Evolutionary conservation across 2,113 vertebrate genomes (phyloP).

Genomic region (Mastomys coucha): DNA sequence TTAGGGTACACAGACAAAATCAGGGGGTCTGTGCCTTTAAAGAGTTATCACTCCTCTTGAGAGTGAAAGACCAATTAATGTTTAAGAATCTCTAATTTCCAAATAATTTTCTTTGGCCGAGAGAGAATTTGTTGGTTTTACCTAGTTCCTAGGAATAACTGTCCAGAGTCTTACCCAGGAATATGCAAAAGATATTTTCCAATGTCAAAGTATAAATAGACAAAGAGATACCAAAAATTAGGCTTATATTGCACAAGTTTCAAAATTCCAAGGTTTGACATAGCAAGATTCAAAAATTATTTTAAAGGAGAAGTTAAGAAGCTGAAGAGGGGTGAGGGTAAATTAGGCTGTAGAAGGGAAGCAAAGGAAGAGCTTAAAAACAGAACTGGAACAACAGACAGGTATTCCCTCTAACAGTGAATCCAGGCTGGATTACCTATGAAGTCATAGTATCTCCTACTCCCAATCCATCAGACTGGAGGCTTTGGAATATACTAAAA

Average conservation of each 20-base stretch:
- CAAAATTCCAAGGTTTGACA: not conserved
- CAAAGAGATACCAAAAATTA: not conserved
- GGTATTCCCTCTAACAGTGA: not conserved
- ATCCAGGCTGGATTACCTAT: not conserved
- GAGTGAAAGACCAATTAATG: not conserved
- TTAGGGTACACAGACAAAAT: not conserved
- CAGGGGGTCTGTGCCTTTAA: not conserved
- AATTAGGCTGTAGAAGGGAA: conserved; percentile 16
- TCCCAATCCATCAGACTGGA: not conserved
- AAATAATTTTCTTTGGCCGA: conserved; percentile 27
- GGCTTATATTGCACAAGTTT: not conserved
- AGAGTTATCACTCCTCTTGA: not conserved
- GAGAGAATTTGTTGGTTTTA: conserved; percentile 5
- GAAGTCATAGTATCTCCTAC: not conserved
- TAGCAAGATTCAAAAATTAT: not conserved
- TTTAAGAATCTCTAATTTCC: conserved; percentile 21
- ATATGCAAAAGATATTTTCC: not conserved
- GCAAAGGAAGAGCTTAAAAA: not conserved
- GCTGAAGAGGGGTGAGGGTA: not conserved
- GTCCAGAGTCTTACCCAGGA: not conserved
- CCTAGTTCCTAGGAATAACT: not conserved
- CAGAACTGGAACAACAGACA: not conserved
- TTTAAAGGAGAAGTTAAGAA: conserved; percentile 17
- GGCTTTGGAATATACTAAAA: not conserved
- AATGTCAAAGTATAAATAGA: not conserved